These are phyloP conservation scores for Wasmannia auropunctata DNA, from an alignment of 1,140 invertebrate species.

Conservation along the genomic window DNA sequence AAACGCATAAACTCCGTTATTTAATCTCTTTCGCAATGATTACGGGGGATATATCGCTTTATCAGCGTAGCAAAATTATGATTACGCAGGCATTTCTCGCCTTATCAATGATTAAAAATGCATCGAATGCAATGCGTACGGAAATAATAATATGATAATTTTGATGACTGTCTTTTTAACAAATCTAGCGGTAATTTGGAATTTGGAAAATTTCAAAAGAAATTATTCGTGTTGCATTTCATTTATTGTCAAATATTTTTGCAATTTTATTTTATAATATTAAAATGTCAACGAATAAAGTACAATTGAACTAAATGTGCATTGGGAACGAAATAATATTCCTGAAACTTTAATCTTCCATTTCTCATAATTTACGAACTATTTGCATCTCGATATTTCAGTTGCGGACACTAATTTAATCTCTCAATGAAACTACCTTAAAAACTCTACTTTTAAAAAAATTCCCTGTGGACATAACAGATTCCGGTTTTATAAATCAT, in stretches of 20 bases:
- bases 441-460: neutral
- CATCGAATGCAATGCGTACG: neutral
- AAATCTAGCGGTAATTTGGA: neutral
- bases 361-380: neutral
- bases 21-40: slow-evolving; percentile 78
- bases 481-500: neutral
- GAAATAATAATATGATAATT: neutral
- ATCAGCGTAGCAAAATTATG: slow-evolving; percentile 24
- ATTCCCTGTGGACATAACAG: neutral
- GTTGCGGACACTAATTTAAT: neutral
- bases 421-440: neutral
- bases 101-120: neutral
- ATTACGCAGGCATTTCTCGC: slow-evolving; percentile 2
- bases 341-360: neutral
- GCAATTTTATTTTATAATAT: neutral
- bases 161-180: neutral
- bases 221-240: neutral
- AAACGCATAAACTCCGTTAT: slow-evolving; percentile 81
- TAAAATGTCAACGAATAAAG: neutral
- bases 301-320: neutral
- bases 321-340: neutral
- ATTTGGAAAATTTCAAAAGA: neutral
- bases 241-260: slow-evolving; percentile 11
- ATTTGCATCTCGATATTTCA: neutral
- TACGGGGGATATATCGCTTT: slow-evolving; percentile 57